A percentile compares a stretch with the other conserved stretches of the same genome.
These are phyloP conservation scores for Gryon sp. DNA, from an alignment of 1,140 invertebrate genomes.

Conservation along the genomic window DNA sequence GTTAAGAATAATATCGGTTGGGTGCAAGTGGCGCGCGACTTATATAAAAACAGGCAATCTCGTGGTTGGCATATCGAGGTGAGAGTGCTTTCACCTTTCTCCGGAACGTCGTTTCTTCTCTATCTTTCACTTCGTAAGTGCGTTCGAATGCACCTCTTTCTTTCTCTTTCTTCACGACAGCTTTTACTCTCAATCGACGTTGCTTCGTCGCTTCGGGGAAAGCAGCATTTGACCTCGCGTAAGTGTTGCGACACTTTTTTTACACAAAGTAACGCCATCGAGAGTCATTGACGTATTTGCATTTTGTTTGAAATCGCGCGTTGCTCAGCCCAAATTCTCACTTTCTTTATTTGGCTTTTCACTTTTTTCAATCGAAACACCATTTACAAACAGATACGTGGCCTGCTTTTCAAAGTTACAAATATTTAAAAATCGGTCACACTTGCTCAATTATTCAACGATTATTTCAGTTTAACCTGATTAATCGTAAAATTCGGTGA, in stretches of 20 bases:
- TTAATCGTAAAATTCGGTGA: no score
- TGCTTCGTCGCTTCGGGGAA: conserved; percentile 69
- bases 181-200: conserved; percentile 78
- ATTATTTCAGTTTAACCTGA: no score
- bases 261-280: background rate
- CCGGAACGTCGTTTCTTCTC: conserved; percentile 60
- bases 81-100: conserved; percentile 80
- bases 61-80: conserved; percentile 60
- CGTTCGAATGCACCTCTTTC: conserved; percentile 59
- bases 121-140: conserved; percentile 56
- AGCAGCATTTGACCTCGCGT: conserved; percentile 70
- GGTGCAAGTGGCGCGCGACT: conserved; percentile 37
- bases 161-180: conserved; percentile 67
- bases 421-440: no score
- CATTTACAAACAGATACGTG: no score
- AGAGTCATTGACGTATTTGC: conserved; percentile 6
- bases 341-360: conserved; percentile 22
- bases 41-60: conserved; percentile 60
- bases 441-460: no score
- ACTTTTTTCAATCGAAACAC: no score
- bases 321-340: conserved; percentile 1
- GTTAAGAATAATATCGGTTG: conserved; percentile 41
- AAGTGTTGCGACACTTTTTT: conserved; percentile 42
- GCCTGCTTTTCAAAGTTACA: no score
- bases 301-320: conserved; percentile 10